Base-by-base conservation (phyloP, 2,797 vertebrate genomes). In the Sebastes kiyomatsui region DNA sequence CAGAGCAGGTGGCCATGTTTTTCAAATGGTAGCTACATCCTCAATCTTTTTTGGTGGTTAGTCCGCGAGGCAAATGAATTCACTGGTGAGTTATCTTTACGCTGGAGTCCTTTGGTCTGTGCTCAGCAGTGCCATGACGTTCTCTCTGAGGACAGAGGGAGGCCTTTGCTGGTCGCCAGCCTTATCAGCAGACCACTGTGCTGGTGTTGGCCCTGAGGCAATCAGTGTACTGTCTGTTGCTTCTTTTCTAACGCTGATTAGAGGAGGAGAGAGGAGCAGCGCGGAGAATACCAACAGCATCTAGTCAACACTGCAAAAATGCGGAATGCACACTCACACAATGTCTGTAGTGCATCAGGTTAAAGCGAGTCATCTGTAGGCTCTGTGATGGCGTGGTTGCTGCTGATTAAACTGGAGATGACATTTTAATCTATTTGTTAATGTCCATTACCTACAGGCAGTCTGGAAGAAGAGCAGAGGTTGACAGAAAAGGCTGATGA, bases 141-240 rank as follows among this genome's bases (percentile, higher is more conserved):
- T 79, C 14, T 79, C 85, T 85, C 84, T 67, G 35, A 79, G 83
- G 89, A 81, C 75, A 72, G 55, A 84, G 85, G 5, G 67, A 83
- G 88, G 83, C 77, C 82, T 81, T 82, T 81, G 80, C 87, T 75
- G 89, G 75, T 82, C 83, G 14, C 22, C 66, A 55, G 83, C 72
- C 89, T 89, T 90, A 90, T 92, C 92, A 86, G 87, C 69, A 84
- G 84, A 87, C 85, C 85, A 72, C 81, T 89, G 87, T 54, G 86
- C 88, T 85, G 80, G n/a, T 76, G 73, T 64, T 79, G 66, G 86
- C 88, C 88, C 89, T 1, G 77, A 89, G 90, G 89, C 88, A 93
- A 88, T 93, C 90, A 88, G 76, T 83, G 80, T 75, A 74, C 79
- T 84, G 84, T 87, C 84, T 89, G 88, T 71, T 80, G 73, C 82